A percentile compares a stretch with the other conserved stretches of the same genome.
Evolutionary conservation across 2,888 invertebrate genomes (phyloP).

Genomic region (Baccha elongata): DNA sequence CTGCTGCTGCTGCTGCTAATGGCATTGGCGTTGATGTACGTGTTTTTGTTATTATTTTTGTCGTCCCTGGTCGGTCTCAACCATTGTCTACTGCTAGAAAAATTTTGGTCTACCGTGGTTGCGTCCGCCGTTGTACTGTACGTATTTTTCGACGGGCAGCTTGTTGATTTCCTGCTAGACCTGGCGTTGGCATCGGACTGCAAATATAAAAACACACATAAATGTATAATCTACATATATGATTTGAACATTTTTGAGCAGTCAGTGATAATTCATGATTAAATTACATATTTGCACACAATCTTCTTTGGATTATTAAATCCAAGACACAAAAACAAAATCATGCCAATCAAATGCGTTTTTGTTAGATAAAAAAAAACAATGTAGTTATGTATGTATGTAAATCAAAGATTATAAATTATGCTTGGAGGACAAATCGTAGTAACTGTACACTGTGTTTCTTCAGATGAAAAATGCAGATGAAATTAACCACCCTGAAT

Average conservation of each 20-base stretch:
- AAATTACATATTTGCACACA: background rate
- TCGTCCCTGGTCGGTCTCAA: slow-evolving; percentile 71
- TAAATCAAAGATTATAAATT: slow-evolving; percentile 5
- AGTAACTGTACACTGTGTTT: background rate
- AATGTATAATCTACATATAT: background rate
- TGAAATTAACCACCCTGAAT: background rate
- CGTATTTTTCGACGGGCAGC: slow-evolving; percentile 80
- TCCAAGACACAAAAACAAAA: slow-evolving; percentile 24
- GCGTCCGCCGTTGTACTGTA: slow-evolving; percentile 78
- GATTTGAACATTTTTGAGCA: background rate
- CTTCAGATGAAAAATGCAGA: background rate
- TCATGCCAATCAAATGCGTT: slow-evolving; percentile 52
- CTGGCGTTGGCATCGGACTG: slow-evolving; percentile 79
- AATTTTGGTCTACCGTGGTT: slow-evolving; percentile 80
- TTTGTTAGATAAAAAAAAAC: slow-evolving; percentile 38
- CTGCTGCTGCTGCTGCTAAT: slow-evolving; percentile 63
- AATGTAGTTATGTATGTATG: too few relatives aligned
- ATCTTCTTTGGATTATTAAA: background rate
- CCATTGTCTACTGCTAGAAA: slow-evolving; percentile 63
- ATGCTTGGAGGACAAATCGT: slow-evolving; percentile 35
- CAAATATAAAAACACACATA: slow-evolving; percentile 20
- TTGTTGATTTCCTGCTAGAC: slow-evolving; percentile 75
- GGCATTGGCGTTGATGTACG: slow-evolving; percentile 73
- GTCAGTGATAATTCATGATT: background rate
- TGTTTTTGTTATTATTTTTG: slow-evolving; percentile 67